phyloP scores from a whole-genome alignment of 2,113 vertebrate genomes.

The Eurypyga helias region DNA sequence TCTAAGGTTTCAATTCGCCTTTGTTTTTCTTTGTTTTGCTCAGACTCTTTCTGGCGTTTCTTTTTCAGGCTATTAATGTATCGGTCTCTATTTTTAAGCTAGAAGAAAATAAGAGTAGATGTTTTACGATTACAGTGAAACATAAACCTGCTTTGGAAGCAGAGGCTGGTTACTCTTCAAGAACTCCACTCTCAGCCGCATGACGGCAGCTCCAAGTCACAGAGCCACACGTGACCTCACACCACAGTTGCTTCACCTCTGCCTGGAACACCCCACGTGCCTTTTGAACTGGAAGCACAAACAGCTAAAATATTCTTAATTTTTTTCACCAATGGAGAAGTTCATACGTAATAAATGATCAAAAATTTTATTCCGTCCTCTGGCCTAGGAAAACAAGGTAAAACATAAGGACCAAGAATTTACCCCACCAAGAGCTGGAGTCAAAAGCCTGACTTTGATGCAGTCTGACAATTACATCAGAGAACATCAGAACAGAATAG shows the following conservation, averaged over 20 bases:
- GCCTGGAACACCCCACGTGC: background rate
- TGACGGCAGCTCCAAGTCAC: background rate
- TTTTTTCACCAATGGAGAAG: background rate
- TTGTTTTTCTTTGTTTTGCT: slow-evolving; percentile 92
- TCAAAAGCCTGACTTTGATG: background rate
- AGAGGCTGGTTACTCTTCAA: background rate
- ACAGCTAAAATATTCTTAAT: background rate
- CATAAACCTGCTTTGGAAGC: background rate
- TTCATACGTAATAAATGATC: background rate
- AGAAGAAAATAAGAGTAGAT: slow-evolving; percentile 41
- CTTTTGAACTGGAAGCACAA: background rate
- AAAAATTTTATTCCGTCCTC: background rate
- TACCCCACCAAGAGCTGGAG: background rate
- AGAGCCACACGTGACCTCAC: background rate
- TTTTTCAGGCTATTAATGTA: slow-evolving; percentile 95
- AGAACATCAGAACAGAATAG: background rate
- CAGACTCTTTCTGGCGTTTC: slow-evolving; percentile 90
- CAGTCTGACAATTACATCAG: background rate
- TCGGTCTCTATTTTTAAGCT: slow-evolving; percentile 96
- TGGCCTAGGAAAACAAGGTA: background rate
- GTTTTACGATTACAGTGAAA: background rate
- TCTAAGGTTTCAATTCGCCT: slow-evolving; percentile 95
- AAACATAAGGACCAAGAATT: background rate
- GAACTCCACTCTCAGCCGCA: background rate
- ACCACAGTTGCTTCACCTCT: background rate